Base-by-base conservation (phyloP, 2,797 vertebrate genomes). In the Catostomus latipinnis region DNA sequence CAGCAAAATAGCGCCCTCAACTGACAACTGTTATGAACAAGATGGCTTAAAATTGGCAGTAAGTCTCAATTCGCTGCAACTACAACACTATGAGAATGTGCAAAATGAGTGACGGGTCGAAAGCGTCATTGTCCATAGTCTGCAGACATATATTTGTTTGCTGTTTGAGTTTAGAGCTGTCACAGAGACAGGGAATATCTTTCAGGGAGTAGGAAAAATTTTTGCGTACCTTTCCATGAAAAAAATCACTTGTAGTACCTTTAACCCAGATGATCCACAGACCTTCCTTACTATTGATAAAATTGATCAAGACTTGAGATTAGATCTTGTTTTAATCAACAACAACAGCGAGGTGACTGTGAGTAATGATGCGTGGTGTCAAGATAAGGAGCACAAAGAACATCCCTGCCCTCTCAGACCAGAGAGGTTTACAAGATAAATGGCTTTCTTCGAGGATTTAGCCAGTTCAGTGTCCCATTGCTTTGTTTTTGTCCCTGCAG, bases 391-490 rank as follows among this genome's bases (percentile, higher is more conserved):
- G 56, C 43, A 56, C 46, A 50, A 67, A 70, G 83, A 68, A 63
- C 54, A 54, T 78, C 62, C 68, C 45, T 81, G 81, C 70, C 71
- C 78, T 52, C 49, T 72, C 70, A 81, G n/a, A 46, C 43, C 77
- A 54, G 69, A 72, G 73, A 75, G 80, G 58, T 78, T 58, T 53
- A 34, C 54, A 85, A 85, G 84, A 87, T 63, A 69, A 84, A 85
- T 77, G 53, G 22, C 22, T 81, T 72, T 81, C 52, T 67, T 75
- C 60, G 72, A 81, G 65, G 60, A 74, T 77, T 76, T 62, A 49
- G 72, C 16, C 68, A 62, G 48, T 71, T 82, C 14, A 56, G 71
- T 53, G 63, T 80, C 70, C 50, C 53, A 46, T 52, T 54, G 58
- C 83, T 67, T 82, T 82, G 48, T 78, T 63, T 46, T 76, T 81